A percentile compares a stretch with the other conserved stretches of the same genome.
These are phyloP conservation scores for Epiblema foenella DNA, from an alignment of 2,888 invertebrate genomes.

Conservation along the genomic window DNA sequence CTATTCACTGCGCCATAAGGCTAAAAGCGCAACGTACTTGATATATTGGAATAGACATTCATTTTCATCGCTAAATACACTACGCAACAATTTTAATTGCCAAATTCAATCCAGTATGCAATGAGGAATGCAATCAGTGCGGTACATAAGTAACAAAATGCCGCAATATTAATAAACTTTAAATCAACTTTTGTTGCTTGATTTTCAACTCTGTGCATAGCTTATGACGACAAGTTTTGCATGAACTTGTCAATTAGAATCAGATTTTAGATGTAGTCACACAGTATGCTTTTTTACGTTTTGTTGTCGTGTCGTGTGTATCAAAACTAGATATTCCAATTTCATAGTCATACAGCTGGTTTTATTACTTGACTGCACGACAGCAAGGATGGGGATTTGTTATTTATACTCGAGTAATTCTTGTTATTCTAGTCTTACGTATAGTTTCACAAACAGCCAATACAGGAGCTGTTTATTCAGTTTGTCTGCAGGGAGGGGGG, in stretches of 20 bases:
- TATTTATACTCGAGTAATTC: too few relatives aligned
- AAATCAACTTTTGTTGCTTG: neutral
- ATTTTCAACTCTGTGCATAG: neutral
- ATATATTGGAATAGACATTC: neutral
- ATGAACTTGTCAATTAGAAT: neutral
- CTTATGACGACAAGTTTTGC: neutral
- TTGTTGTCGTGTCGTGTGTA: neutral
- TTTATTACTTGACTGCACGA: too few relatives aligned
- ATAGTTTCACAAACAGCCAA: too few relatives aligned
- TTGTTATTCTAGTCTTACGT: too few relatives aligned
- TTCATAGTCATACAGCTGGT: neutral
- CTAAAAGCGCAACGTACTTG: neutral
- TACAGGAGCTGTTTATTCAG: too few relatives aligned
- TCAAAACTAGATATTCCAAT: neutral
- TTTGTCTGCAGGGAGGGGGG: too few relatives aligned
- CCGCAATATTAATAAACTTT: constrained; percentile 4
- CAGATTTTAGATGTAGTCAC: neutral
- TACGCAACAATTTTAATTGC: constrained; percentile 33
- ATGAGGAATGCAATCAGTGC: constrained; percentile 23
- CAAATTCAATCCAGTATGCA: constrained; percentile 29
- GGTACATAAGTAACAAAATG: constrained; percentile 3
- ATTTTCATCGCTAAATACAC: constrained; percentile 9
- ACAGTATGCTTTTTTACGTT: too few relatives aligned
- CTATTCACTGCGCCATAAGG: neutral
- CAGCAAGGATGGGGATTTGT: too few relatives aligned